A percentile compares a stretch with the other conserved stretches of the same genome.
These are phyloP conservation scores for Agraylea sexmaculata DNA, from an alignment of 1,140 invertebrate genomes.

Conservation along the genomic window DNA sequence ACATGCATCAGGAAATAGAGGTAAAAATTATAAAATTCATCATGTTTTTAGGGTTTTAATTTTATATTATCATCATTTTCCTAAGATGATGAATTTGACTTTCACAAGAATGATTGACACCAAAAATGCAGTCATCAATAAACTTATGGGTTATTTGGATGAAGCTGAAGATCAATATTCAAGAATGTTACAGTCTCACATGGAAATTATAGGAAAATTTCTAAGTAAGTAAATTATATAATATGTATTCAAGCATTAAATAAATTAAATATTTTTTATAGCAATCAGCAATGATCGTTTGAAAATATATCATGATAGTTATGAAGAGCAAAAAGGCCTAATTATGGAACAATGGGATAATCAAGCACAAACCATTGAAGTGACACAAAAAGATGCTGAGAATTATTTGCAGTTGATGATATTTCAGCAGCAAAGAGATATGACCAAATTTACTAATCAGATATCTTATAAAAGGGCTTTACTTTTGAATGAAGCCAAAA, in stretches of 20 bases:
- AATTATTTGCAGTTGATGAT: slow-evolving; percentile 32
- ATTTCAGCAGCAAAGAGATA: slow-evolving; percentile 34
- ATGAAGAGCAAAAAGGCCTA: slow-evolving; percentile 38
- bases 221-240: slow-evolving; percentile 41
- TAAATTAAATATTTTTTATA: slow-evolving; percentile 21
- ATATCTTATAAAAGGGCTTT: no score
- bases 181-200: slow-evolving; percentile 53
- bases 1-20: slow-evolving; percentile 54
- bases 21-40: slow-evolving; percentile 26
- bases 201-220: slow-evolving; percentile 52
- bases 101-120: slow-evolving; percentile 48
- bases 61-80: slow-evolving; percentile 11
- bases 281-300: slow-evolving; percentile 37
- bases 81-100: slow-evolving; percentile 42
- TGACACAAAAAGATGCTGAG: slow-evolving; percentile 30
- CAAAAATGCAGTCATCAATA: slow-evolving; percentile 53
- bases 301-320: slow-evolving; percentile 41
- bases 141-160: slow-evolving; percentile 50
- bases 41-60: slow-evolving; percentile 3
- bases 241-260: slow-evolving; percentile 1
- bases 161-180: slow-evolving; percentile 58
- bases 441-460: slow-evolving; percentile 25
- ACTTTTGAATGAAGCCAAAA: slow-evolving; percentile 4
- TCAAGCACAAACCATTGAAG: slow-evolving; percentile 29
- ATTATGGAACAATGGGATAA: slow-evolving; percentile 38